Conservation (phyloP, 1,140 invertebrate genomes). For the Drosophila equinoxialis region DNA sequence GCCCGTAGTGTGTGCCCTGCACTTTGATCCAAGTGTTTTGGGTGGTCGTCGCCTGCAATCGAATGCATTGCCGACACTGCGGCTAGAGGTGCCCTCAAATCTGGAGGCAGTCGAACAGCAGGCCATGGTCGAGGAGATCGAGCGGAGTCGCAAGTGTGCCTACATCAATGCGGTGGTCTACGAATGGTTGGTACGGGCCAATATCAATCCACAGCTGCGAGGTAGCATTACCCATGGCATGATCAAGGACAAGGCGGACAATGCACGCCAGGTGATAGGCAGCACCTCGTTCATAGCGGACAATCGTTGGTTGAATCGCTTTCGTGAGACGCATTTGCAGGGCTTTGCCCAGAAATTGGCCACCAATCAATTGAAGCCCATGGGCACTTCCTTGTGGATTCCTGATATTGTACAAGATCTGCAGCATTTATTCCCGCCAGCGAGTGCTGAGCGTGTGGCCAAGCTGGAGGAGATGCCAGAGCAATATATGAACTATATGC, state of each 20-base stretch:
- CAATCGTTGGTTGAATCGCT: conserved; percentile 79
- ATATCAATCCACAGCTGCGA: conserved; percentile 75
- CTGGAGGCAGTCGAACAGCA: conserved; percentile 74
- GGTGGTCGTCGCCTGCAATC: conserved; percentile 67
- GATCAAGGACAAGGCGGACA: conserved; percentile 80
- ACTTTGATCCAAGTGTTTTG: conserved; percentile 74
- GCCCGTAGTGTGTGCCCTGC: conserved; percentile 73
- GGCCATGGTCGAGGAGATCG: conserved; percentile 78
- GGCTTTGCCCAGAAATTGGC: conserved; percentile 77
- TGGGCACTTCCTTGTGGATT: conserved; percentile 74
- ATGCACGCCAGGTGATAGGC: conserved; percentile 68
- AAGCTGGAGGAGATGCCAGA: conserved; percentile 78
- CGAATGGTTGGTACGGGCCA: conserved; percentile 76
- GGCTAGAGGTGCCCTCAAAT: conserved; percentile 73
- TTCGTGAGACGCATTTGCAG: conserved; percentile 74
- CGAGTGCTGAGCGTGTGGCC: conserved; percentile 71
- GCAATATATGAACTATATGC: conserved; percentile 77
- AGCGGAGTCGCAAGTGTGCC: conserved; percentile 71
- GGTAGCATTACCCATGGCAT: conserved; percentile 80
- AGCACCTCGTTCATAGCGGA: conserved; percentile 73
- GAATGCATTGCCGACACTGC: conserved; percentile 70
- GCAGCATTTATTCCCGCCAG: conserved; percentile 73
- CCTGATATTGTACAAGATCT: conserved; percentile 77
- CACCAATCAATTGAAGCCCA: conserved; percentile 70
- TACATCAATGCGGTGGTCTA: conserved; percentile 81